Conservation (phyloP, 2,888 invertebrate species). For the Polydrusus pterygomalis region DNA sequence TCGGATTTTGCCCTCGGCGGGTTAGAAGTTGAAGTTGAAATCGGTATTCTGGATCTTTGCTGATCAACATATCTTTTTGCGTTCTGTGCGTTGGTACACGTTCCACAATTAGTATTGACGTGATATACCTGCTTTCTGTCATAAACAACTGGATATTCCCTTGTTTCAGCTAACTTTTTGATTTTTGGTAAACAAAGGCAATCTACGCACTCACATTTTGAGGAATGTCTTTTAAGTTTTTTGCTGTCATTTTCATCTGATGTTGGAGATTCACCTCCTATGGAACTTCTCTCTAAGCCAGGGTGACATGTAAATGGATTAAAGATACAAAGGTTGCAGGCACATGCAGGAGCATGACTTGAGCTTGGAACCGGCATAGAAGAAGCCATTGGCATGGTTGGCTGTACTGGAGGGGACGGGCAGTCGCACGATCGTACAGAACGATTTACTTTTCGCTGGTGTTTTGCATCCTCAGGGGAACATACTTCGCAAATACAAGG, state of each 20-base stretch:
- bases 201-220: conserved; percentile 61
- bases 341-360: conserved; percentile 51
- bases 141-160: conserved; percentile 56
- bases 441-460: conserved; percentile 5
- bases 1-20: conserved; percentile 36
- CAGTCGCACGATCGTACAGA: conserved; percentile 45
- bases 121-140: conserved; percentile 61
- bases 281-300: background rate
- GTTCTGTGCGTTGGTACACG: conserved; percentile 57
- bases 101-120: conserved; percentile 57
- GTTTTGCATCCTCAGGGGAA: conserved; percentile 2
- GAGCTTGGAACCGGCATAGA: conserved; percentile 39
- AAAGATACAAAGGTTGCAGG: conserved; percentile 48
- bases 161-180: conserved; percentile 57
- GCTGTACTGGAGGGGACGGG: conserved; percentile 22
- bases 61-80: conserved; percentile 53
- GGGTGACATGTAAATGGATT: conserved; percentile 29
- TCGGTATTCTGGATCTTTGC: conserved; percentile 59
- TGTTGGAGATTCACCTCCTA: conserved; percentile 22
- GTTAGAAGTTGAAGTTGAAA: conserved; percentile 43
- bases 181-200: conserved; percentile 60
- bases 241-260: conserved; percentile 21
- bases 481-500: conserved; percentile 54
- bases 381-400: conserved; percentile 24
- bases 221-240: conserved; percentile 45